These are phyloP conservation scores for Busseola fusca DNA, from an alignment of 2,888 invertebrate species.

Conservation along the genomic window DNA sequence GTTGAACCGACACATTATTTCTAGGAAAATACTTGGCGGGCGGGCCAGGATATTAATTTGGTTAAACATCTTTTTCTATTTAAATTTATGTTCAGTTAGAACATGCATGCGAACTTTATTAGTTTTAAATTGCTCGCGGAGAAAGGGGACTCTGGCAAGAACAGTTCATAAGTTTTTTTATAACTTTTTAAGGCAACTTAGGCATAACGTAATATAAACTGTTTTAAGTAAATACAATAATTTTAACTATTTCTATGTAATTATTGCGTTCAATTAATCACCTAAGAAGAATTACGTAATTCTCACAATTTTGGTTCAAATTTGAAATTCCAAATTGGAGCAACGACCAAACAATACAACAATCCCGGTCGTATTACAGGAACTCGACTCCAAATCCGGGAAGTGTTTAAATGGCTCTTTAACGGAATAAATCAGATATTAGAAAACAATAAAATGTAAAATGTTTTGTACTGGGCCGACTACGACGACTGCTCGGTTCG, in stretches of 20 bases:
- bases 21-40: conserved; percentile 48
- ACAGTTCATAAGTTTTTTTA: background rate
- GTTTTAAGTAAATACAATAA: background rate
- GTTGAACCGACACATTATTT: conserved; percentile 55
- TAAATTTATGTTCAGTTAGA: conserved; percentile 45
- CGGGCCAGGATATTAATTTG: conserved; percentile 63
- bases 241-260: background rate
- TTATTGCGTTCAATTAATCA: conserved; percentile 17
- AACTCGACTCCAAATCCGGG: conserved; percentile 27
- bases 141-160: background rate
- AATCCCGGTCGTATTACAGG: conserved; percentile 20
- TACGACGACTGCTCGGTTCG: conserved; percentile 38
- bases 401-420: conserved; percentile 43
- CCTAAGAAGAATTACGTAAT: conserved; percentile 17
- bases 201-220: background rate
- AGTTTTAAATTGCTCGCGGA: conserved; percentile 39
- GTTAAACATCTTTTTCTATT: conserved; percentile 55
- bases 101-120: conserved; percentile 45
- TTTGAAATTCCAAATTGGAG: conserved; percentile 16
- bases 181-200: background rate
- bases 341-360: conserved; percentile 31
- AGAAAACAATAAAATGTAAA: conserved; percentile 59
- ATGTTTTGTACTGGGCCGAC: conserved; percentile 42
- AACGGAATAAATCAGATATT: conserved; percentile 53
- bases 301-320: conserved; percentile 28